A percentile compares a stretch with the other conserved stretches of the same genome.
Conservation (phyloP, 1,140 invertebrate species). For the Scaptomyza pallida region DNA sequence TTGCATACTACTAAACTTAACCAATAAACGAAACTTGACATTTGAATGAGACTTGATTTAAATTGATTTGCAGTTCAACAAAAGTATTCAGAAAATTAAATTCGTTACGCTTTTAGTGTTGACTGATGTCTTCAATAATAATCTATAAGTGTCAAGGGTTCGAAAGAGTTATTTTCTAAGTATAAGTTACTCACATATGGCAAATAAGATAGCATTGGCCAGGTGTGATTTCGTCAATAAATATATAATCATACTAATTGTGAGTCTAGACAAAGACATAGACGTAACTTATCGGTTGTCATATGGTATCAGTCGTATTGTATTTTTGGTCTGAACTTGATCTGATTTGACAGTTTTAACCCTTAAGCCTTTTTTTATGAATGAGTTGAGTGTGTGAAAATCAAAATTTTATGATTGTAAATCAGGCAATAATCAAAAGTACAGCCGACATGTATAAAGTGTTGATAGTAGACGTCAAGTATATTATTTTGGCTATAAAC, state of each 20-base stretch:
- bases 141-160: neutral
- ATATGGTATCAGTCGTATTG: neutral
- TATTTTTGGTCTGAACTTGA: neutral
- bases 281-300: neutral
- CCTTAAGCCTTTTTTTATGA: too few species aligned
- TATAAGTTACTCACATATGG: neutral
- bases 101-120: too few species aligned
- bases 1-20: constrained; percentile 61
- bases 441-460: too few species aligned
- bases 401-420: neutral
- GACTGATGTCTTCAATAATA: neutral
- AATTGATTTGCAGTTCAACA: too few species aligned
- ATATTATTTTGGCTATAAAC: neutral
- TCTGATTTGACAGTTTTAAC: neutral
- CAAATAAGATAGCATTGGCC: neutral
- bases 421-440: neutral
- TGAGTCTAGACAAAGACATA: neutral
- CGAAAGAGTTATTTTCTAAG: too few species aligned
- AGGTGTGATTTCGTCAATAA: neutral
- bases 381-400: neutral
- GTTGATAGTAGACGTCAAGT: neutral
- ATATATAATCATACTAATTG: neutral
- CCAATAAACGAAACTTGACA: too few species aligned
- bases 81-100: too few species aligned
- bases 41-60: too few species aligned